Conservation (phyloP, 1,140 invertebrate species). For the Brachionus rubens region DNA sequence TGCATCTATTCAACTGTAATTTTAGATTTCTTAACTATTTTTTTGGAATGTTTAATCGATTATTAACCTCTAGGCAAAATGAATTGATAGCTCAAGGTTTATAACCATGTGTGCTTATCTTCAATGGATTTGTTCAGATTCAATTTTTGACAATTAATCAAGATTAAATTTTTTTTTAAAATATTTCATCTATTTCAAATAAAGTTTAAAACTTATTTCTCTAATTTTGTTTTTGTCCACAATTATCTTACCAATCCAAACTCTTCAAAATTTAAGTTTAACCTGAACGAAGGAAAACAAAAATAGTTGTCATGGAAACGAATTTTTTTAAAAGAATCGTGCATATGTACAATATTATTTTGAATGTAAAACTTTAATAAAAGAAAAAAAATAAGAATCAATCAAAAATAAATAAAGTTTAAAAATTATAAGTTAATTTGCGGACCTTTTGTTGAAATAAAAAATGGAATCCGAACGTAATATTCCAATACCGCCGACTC, state of each 20-base stretch:
- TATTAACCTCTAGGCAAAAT: background rate
- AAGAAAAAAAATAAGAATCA: background rate
- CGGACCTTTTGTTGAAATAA: background rate
- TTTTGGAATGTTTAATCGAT: background rate
- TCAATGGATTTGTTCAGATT: too few relatives aligned
- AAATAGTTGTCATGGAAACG: too few relatives aligned
- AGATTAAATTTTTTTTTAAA: too few relatives aligned
- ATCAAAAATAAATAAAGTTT: constrained; percentile 2
- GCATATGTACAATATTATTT: too few relatives aligned
- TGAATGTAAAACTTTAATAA: constrained; percentile 2
- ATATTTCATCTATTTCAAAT: too few relatives aligned
- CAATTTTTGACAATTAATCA: too few relatives aligned
- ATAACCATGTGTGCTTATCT: background rate
- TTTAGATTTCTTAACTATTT: background rate
- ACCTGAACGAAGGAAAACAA: too few relatives aligned
- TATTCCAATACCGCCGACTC: constrained; percentile 19
- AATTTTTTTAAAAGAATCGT: too few relatives aligned
- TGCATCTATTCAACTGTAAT: constrained; percentile 34
- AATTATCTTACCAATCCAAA: too few relatives aligned
- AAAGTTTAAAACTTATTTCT: too few relatives aligned
- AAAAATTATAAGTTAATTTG: background rate
- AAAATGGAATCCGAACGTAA: background rate
- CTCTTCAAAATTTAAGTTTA: too few relatives aligned
- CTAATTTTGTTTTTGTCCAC: too few relatives aligned
- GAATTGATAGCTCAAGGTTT: constrained; percentile 35